Conservation (phyloP, 2,113 vertebrate genomes). For the Triplophysa tibetana region DNA sequence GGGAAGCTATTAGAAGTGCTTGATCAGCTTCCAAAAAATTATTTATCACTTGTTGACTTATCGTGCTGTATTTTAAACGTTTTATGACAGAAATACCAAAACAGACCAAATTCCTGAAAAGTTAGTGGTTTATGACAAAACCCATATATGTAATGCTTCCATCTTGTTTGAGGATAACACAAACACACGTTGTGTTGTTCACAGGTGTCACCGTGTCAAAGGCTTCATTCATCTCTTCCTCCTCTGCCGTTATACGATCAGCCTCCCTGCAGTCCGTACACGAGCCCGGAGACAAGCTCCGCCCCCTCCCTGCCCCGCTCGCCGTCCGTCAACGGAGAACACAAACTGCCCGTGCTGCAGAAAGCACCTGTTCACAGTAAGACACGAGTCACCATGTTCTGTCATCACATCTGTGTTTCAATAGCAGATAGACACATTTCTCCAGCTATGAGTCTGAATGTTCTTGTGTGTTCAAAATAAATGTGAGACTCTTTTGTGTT, state of each 20-base stretch:
- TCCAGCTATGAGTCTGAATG: background rate
- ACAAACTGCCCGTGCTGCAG: conserved; percentile 67
- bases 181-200: background rate
- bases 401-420: conserved; percentile 1
- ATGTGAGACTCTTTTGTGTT: background rate
- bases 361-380: conserved; percentile 72
- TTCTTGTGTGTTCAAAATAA: conserved; percentile 1
- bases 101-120: too few relatives aligned
- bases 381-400: conserved; percentile 11
- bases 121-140: too few relatives aligned
- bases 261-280: conserved; percentile 86
- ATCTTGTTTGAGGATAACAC: too few relatives aligned
- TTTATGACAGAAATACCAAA: too few relatives aligned
- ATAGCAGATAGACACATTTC: background rate
- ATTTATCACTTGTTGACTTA: background rate
- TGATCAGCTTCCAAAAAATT: background rate
- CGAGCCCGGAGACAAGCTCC: conserved; percentile 85
- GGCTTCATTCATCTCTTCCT: conserved; percentile 81
- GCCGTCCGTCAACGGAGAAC: conserved; percentile 86
- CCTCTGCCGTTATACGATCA: conserved; percentile 91
- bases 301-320: conserved; percentile 86
- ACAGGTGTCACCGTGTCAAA: conserved; percentile 78
- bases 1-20: background rate
- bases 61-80: background rate
- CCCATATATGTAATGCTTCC: too few relatives aligned